Conservation (phyloP, 2,113 vertebrate species). For the Crypturellus undulatus region DNA sequence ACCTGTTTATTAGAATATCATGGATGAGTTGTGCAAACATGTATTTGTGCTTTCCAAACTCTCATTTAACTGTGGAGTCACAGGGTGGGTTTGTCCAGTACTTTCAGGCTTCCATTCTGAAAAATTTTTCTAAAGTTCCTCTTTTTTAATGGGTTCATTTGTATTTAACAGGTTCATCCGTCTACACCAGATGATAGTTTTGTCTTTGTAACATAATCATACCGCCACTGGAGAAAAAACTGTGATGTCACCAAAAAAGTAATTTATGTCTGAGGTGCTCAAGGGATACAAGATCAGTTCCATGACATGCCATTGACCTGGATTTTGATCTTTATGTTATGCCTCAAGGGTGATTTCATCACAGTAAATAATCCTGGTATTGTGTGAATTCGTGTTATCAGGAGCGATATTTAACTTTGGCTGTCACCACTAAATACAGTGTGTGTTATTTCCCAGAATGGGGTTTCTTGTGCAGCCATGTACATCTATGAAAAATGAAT, state of each 20-base stretch:
- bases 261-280: background rate
- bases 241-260: background rate
- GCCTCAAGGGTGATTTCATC: background rate
- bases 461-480: fast-evolving
- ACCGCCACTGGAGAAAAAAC: background rate
- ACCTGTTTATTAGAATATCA: background rate
- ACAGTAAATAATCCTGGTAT: background rate
- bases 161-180: background rate
- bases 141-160: background rate
- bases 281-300: background rate
- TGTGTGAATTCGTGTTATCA: background rate
- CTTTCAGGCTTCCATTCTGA: background rate
- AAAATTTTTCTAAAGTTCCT: background rate
- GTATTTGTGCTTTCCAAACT: background rate
- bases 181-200: background rate
- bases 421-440: background rate
- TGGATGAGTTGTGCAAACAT: background rate
- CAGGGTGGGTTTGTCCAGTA: background rate
- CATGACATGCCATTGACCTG: background rate
- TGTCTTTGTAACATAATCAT: background rate
- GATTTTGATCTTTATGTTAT: background rate
- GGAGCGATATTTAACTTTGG: background rate
- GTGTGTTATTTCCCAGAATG: background rate
- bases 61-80: background rate
- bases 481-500: background rate